phyloP scores from a whole-genome alignment of 2,888 invertebrate genomes.

The Cheilosia pagana region DNA sequence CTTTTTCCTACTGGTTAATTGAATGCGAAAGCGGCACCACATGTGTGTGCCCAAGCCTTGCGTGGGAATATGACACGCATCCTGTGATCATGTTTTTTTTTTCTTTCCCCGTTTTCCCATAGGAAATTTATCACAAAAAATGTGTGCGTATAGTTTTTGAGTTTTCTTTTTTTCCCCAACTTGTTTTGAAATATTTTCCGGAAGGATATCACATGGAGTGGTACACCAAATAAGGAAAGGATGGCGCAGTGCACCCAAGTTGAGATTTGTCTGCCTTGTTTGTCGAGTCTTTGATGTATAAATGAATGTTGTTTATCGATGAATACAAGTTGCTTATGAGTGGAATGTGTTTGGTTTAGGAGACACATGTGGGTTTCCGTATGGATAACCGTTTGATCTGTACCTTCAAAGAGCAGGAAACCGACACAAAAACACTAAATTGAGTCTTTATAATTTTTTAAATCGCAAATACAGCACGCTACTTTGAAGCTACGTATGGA shows the following conservation, averaged over 20 bases:
- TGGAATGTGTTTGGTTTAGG: conserved; percentile 15
- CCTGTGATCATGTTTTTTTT: conserved; percentile 46
- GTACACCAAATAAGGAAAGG: conserved; percentile 6
- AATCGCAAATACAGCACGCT: too few relatives aligned
- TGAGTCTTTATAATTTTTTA: too few relatives aligned
- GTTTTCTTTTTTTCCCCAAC: conserved; percentile 9
- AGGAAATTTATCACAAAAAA: conserved; percentile 37
- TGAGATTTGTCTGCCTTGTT: conserved; percentile 10
- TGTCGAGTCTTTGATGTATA: conserved; percentile 42
- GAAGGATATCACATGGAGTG: conserved; percentile 45
- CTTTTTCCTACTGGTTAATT: conserved; percentile 50
- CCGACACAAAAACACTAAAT: too few relatives aligned
- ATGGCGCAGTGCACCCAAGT: conserved; percentile 33
- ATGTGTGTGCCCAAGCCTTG: conserved; percentile 42
- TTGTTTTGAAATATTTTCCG: conserved; percentile 53
- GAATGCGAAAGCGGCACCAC: conserved; percentile 33
- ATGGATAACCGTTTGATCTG: conserved; percentile 16
- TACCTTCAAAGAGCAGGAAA: conserved; percentile 13
- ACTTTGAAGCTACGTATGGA: too few relatives aligned
- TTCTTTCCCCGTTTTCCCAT: conserved; percentile 40
- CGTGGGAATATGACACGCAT: conserved; percentile 69
- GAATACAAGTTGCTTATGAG: conserved; percentile 17
- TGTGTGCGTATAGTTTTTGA: conserved; percentile 12
- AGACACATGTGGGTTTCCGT: conserved; percentile 25
- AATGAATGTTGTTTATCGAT: conserved; percentile 43